Evolutionary conservation across 2,888 invertebrate genomes (phyloP), one percentile per base, ranked within the genome.

Genomic region (Chymomyza caudatula): DNA sequence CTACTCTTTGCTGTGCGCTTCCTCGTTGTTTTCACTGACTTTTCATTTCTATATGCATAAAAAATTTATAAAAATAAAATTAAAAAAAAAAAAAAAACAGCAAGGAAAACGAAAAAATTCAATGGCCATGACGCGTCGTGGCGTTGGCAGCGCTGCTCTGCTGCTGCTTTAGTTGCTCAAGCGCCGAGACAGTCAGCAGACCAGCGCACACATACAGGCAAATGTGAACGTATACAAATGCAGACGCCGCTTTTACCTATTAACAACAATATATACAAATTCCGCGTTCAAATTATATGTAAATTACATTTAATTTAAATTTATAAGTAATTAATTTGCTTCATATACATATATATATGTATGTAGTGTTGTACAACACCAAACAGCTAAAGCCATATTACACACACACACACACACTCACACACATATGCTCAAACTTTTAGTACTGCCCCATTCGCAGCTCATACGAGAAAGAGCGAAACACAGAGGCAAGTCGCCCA

Each of bases 121-220:
- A 86, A 83, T 86, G 86, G 85, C 83, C 86, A 85, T 86, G 87
- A 85, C 84, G 87, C 66, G 61, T 60, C 42, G 29, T 57, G 58
- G 70, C 47, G 65, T 66, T 51, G 54, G 47, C 54, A 22, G 61
- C 23, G 43, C 55, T 54, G 71, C 59, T 64, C n/a, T 78, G 69
- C 65, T 69, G 76, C 76, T 69, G 76, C 71, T 69, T 64, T 67
- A 71, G 69, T 68, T 65, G 78, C 78, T 72, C 63, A 65, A 70
- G 61, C 67, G 64, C 56, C 68, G 69, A 66, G 74, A 74, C 74
- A 71, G 72, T 67, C 76, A 80, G 71, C 78, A 79, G 80, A 77
- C 72, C 65, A 60, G 53, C 65, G 60, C 56, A 73, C 51, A 53
- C 47, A 44, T 43, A 23, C 56, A 63, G 20, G 63, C 53, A 51